Evolutionary conservation across 2,797 vertebrate genomes (phyloP).

Genomic region (Fringilla coelebs): DNA sequence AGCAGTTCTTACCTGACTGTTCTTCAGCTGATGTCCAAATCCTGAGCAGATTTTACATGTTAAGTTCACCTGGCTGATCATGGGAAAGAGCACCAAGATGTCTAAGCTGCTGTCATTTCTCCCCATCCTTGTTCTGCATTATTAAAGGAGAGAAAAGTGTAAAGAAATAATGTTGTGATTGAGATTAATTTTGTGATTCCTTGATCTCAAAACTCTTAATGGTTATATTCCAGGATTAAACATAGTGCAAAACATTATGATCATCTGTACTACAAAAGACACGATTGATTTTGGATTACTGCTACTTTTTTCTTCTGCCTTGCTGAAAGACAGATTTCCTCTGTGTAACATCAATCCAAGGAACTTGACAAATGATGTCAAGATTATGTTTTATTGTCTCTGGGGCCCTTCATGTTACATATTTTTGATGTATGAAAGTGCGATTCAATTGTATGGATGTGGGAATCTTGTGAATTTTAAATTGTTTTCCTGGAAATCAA

Average conservation of each 20-base stretch:
- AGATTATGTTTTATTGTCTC: background rate
- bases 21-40: background rate
- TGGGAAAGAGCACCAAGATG: background rate
- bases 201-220: background rate
- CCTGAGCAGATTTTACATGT: background rate
- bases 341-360: background rate
- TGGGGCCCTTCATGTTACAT: background rate
- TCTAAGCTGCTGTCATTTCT: background rate
- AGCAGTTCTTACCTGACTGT: background rate
- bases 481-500: background rate
- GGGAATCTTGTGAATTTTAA: background rate
- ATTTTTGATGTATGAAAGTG: background rate
- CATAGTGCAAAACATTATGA: background rate
- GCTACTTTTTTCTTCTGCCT: background rate
- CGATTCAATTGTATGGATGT: background rate
- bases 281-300: background rate
- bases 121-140: background rate
- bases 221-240: background rate
- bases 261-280: background rate
- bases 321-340: background rate
- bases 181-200: background rate
- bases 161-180: background rate
- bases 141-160: background rate
- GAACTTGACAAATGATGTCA: background rate
- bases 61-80: background rate